Base-by-base conservation (phyloP, 2,888 invertebrate species). In the Noctuana brunneofusca region DNA sequence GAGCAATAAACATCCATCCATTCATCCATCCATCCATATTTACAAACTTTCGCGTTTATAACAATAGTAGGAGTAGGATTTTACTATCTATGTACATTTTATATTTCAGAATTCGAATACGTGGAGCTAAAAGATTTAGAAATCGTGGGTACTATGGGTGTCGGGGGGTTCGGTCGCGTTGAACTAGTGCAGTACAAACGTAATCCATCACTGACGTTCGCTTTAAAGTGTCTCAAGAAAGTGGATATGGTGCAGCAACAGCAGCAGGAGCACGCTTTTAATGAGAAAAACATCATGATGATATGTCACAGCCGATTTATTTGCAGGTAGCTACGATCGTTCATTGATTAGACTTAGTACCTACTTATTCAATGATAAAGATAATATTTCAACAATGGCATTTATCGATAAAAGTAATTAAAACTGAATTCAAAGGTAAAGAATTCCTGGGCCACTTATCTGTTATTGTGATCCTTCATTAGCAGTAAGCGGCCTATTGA, bases 161-260 rank as follows among this genome's bases (percentile, higher is more conserved):
- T 98, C 12, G 98, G 98, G 4, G 98, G 98, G 1, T 98, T 98
- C 78, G 98, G 98, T 0, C 93, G 97, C 1, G 98, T 98, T 0
- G 97, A 97, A 77, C 89, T 97, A 65, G 96, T 96, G 18, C 92
- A 92, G 27, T 93, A 94, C 74, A 91, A 92, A 57, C 89, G 89
- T 0, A 85, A 93, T 59, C 86, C 86, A 35, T 85, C 92, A 71
- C 75, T 92, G 11, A 93, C 93, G 0, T 97, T 96, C 81, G 98
- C 97, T 0, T 87, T 98, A 66, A 98, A 98, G 87, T 96, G 96
- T 75, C 93, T 98, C 66, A 97, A 97, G 81, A 98, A 98, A 87
- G 93, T 96, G 65, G 97, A 97, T 75, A 96, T 98, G 80, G 95
- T 97, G 18, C 95, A 96, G 70, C 97, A 97, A 64, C 94, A 97